Evolutionary conservation across 2,797 vertebrate genomes (phyloP), one percentile per base, ranked within the genome.

Genomic region (Pseudochaenichthys georgianus): DNA sequence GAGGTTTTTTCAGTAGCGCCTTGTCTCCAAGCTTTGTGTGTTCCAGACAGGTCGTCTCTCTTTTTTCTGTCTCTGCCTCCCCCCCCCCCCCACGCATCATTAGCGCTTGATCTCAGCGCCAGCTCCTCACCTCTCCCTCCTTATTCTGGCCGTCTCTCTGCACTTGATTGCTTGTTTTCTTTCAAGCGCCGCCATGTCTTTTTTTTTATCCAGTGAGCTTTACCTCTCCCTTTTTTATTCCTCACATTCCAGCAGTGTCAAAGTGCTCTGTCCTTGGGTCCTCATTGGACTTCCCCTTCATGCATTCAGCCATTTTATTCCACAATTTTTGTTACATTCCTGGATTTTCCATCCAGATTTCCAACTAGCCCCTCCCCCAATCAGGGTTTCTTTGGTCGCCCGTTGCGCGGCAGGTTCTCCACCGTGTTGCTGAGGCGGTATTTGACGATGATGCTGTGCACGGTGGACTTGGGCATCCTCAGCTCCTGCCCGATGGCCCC

Each of bases 381-480:
- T 95, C 90, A 95, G 54, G 95, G 94, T 78, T 95, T 96, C 88
- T 95, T 96, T 72, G 95, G 95, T 75, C 95, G 90, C 13, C 95
- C 95, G 8, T 95, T 96, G 80, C 95, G 95, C 0, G 95, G 95
- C 73, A 96, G 92, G 82, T 96, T 96, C 88, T 96, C 95, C 89
- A 96, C 95, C 1, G 95, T 96, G 93, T 96, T 95, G 93, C 95
- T 96, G 81, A 96, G 94, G 2, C 95, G 91, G 84, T 96, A 95
- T 92, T 96, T 96, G 81, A 95, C 95, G 63, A 96, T 96, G 93
- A 96, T 96, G 92, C 95, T 95, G 95, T 95, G 95, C 82, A 96
- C 95, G 0, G 95, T 96, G 80, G 95, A 95, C 87, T 96, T 95
- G 81, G 95, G 95, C 95, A 96, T 95, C 84, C 88, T 90, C 81